These are phyloP conservation scores for Coregonus sp. DNA, from an alignment of 2,797 vertebrate species.

Conservation along the genomic window DNA sequence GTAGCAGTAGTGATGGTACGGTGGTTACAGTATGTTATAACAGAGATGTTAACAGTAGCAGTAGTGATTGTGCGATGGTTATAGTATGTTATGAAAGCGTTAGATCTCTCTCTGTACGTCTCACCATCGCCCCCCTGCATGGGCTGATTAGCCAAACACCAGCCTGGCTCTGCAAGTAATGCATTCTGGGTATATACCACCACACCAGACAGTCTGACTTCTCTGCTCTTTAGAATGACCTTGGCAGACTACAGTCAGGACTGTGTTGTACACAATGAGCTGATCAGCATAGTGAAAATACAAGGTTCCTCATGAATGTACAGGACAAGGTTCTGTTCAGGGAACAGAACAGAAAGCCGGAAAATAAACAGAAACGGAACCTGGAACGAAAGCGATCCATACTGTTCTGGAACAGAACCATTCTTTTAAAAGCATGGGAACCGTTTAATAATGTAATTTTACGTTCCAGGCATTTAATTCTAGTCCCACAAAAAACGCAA, in stretches of 20 bases:
- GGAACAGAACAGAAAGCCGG: too few relatives aligned
- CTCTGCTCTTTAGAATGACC: not conserved
- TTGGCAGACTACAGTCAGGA: not conserved
- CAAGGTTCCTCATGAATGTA: not conserved
- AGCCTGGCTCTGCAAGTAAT: conserved; percentile 49
- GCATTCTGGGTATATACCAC: conserved; percentile 59
- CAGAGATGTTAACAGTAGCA: conserved; percentile 38
- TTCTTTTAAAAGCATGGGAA: too few relatives aligned
- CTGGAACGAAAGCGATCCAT: too few relatives aligned
- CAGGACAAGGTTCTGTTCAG: not conserved
- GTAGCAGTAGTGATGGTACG: too few relatives aligned
- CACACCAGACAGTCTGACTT: conserved; percentile 34
- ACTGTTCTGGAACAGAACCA: too few relatives aligned
- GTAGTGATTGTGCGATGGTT: conserved; percentile 21
- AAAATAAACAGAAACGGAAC: too few relatives aligned
- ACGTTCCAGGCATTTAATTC: too few relatives aligned
- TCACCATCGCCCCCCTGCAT: conserved; percentile 57
- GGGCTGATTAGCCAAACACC: conserved; percentile 70
- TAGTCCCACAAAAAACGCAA: too few relatives aligned
- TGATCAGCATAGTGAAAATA: not conserved
- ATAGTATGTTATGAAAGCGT: not conserved
- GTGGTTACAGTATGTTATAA: conserved; percentile 11
- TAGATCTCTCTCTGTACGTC: conserved; percentile 9
- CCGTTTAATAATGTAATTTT: too few relatives aligned
- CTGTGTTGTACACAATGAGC: not conserved